A percentile compares a stretch with the other conserved stretches of the same genome.
phyloP scores from a whole-genome alignment of 2,113 vertebrate genomes.

The Agapornis roseicollis region DNA sequence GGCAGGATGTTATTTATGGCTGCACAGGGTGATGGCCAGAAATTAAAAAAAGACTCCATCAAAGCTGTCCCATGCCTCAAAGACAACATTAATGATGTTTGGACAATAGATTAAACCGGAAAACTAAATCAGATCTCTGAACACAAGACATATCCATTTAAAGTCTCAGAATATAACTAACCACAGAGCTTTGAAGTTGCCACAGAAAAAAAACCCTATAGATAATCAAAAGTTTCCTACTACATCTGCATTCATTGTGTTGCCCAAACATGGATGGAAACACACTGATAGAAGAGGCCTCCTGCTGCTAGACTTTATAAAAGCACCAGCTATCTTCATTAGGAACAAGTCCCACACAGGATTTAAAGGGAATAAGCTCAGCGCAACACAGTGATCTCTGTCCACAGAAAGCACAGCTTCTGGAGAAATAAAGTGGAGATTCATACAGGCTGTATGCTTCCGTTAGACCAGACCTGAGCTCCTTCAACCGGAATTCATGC shows the following conservation, averaged over 20 bases:
- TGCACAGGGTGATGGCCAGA: neutral
- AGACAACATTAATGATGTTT: constrained; percentile 34
- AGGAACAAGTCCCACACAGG: neutral
- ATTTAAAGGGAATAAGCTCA: neutral
- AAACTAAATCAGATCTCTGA: constrained; percentile 46
- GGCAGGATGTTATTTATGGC: constrained; percentile 50
- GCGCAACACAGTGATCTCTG: neutral
- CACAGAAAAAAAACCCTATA: constrained; percentile 29
- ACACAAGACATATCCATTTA: neutral
- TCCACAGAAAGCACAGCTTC: neutral
- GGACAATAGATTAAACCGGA: constrained; percentile 44
- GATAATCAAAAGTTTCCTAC: constrained; percentile 60
- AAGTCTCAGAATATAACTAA: constrained; percentile 11
- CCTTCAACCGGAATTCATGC: neutral
- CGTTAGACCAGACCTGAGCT: neutral
- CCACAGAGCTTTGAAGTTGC: constrained; percentile 52
- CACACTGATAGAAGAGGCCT: neutral
- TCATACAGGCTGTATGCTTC: neutral
- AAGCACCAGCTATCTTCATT: neutral
- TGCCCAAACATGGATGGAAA: constrained; percentile 44
- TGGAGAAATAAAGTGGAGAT: neutral
- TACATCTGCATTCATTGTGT: constrained; percentile 50
- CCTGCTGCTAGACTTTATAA: constrained; percentile 1
- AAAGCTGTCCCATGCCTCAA: constrained; percentile 48
- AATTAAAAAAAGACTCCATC: constrained; percentile 39